Evolutionary conservation across 2,113 vertebrate species (phyloP), one percentile per base, ranked within the genome.

Genomic region (Seriola dumerili): DNA sequence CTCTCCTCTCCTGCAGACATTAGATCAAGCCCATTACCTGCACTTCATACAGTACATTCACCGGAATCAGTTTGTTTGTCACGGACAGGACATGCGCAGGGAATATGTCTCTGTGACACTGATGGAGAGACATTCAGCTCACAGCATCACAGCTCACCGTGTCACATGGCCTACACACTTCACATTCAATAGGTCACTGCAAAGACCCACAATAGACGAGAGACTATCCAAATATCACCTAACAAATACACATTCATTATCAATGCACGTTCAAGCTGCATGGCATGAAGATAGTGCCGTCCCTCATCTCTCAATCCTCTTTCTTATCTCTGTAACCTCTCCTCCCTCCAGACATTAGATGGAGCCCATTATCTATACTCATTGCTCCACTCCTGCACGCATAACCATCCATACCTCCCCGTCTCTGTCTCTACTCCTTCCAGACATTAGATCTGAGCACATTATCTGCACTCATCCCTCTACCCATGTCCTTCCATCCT

Each of bases 1-100:
- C 48, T 36, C 64, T 64, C 38, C 57, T 85, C 76, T 82, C 58
- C 54, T 36, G 36, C 80, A 74, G 84, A 86, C 77, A 79, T 85
- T 87, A 81, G 82, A 87, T 90, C 77, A 90, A 86, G 77, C 69
- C 87, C 71, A 86, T 92, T 88, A 86, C 85, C 71, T 74, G 76
- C 50, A 42, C 67, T 64, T 58, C 66, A 79, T 68, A 85, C 79
- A 76, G 83, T 71, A 74, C 76, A 84, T 46, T 88, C 78, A 64
- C 75, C 72, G 74, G 71, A 81, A 75, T 85, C 81, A 74, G 78
- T 89, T 87, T 81, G 84, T 81, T 69, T 77, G 74, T 91, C 80
- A 85, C 21, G 50, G 62, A 61, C 62, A 61, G 62, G 73, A 79
- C 70, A 79, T 85, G 76, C 65, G 81, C 58, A 52, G 46, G 68